Percentiles rank a stretch among this genome's conserved stretches.
Conservation (phyloP, 2,888 invertebrate species). For the Caenorhabditis sp. region DNA sequence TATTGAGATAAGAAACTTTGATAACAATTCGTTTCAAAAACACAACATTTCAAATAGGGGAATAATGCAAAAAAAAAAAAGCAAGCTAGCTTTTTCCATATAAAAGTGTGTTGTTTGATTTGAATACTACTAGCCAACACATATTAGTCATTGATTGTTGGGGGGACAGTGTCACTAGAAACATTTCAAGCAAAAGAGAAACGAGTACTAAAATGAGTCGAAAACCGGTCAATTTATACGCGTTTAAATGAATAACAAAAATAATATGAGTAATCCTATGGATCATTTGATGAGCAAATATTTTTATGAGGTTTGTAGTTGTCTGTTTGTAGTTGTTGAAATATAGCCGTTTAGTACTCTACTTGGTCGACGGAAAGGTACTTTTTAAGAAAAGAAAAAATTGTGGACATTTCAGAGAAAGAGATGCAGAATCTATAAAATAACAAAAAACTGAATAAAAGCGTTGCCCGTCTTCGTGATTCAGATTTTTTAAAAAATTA, state of each 20-base stretch:
- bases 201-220: neutral
- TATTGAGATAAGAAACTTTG: no score
- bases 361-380: no score
- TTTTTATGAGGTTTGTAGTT: neutral
- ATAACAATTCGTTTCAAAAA: no score
- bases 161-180: neutral
- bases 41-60: no score
- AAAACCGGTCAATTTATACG: neutral
- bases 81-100: no score
- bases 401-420: no score
- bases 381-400: no score
- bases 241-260: no score
- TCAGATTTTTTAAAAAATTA: no score
- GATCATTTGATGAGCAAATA: slow-evolving; percentile 1
- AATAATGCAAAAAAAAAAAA: neutral
- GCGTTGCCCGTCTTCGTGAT: no score
- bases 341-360: neutral
- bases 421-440: no score
- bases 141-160: neutral
- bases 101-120: neutral
- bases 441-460: no score
- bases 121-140: neutral
- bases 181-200: neutral
- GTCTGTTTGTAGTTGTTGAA: neutral
- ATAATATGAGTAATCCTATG: neutral